Conservation (phyloP, 1,140 invertebrate genomes). For the Chelonus insularis region DNA sequence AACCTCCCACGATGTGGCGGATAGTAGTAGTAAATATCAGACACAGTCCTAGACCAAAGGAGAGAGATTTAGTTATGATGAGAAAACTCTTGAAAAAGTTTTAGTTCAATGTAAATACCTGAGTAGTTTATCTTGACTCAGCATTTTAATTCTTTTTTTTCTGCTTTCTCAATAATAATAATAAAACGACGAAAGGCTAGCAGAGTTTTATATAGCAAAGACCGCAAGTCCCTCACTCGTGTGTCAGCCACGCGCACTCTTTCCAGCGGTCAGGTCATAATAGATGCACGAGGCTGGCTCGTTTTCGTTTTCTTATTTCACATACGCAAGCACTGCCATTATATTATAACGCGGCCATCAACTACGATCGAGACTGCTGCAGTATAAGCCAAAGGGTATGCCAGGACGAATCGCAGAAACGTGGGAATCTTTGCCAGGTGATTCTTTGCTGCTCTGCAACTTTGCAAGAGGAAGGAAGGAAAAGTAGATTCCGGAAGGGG, state of each 20-base stretch:
- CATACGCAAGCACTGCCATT: constrained; percentile 14
- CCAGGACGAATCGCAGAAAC: constrained; percentile 56
- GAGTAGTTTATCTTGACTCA: neutral
- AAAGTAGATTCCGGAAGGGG: constrained; percentile 27
- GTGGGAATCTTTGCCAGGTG: constrained; percentile 61
- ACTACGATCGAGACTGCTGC: neutral
- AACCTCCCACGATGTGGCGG: constrained; percentile 37
- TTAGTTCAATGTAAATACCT: neutral
- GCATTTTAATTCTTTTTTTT: neutral
- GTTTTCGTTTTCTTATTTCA: constrained; percentile 33
- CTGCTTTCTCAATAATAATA: too few relatives aligned
- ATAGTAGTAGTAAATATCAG: constrained; percentile 15
- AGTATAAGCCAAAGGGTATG: neutral
- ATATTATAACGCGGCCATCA: neutral
- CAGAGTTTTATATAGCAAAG: constrained; percentile 7
- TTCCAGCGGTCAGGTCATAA: constrained; percentile 52
- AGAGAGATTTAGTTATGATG: neutral
- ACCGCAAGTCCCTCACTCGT: constrained; percentile 49
- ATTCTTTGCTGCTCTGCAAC: constrained; percentile 24
- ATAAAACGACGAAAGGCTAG: too few relatives aligned
- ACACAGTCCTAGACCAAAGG: neutral
- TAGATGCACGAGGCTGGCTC: constrained; percentile 53
- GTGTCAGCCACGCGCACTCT: constrained; percentile 56
- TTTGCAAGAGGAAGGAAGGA: constrained; percentile 17
- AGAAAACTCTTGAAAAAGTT: neutral